phyloP scores from a whole-genome alignment of 2,797 vertebrate species.

The Lithobates pipiens region DNA sequence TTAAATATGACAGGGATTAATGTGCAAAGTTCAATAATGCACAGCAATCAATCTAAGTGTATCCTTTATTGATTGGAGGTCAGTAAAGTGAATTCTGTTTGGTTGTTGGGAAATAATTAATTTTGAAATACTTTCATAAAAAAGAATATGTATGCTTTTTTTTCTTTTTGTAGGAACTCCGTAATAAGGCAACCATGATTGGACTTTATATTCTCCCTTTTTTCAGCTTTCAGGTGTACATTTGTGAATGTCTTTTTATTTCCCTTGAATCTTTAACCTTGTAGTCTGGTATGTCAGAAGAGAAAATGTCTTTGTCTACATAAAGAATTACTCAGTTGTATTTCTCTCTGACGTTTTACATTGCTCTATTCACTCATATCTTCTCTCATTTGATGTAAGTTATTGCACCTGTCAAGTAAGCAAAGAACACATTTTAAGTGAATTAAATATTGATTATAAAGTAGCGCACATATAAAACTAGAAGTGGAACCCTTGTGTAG shows the following conservation, averaged over 20 bases:
- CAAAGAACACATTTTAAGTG: constrained; percentile 3
- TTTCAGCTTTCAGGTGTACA: neutral
- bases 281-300: neutral
- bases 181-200: too few relatives aligned
- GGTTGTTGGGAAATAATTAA: too few relatives aligned
- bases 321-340: neutral
- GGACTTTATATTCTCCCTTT: neutral
- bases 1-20: too few relatives aligned
- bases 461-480: neutral
- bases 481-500: neutral
- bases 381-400: neutral
- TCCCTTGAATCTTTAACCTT: neutral
- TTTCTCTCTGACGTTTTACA: neutral
- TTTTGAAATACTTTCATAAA: too few relatives aligned
- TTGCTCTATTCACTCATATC: neutral
- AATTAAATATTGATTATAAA: constrained; percentile 13
- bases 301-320: neutral
- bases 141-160: too few relatives aligned
- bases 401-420: constrained; percentile 13
- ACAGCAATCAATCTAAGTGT: too few relatives aligned
- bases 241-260: neutral
- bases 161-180: too few relatives aligned
- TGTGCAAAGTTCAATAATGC: too few relatives aligned
- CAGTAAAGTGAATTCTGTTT: too few relatives aligned
- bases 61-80: too few relatives aligned